Evolutionary conservation across 1,140 invertebrate genomes (phyloP).

Genomic region (Pararge aegeria): DNA sequence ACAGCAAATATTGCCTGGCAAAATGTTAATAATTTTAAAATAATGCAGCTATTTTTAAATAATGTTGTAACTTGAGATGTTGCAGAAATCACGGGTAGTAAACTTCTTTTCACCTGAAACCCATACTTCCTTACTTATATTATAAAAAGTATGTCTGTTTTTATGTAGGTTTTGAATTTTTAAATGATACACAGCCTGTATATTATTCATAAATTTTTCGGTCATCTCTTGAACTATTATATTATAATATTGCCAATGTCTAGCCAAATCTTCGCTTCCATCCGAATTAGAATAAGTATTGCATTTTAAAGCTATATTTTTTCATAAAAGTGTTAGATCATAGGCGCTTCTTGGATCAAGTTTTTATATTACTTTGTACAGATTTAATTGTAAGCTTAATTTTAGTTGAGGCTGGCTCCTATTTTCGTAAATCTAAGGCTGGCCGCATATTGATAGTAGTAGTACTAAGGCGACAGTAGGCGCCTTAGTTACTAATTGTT

Average conservation of each 20-base stretch:
- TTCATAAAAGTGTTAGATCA: neutral
- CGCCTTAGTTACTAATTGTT: no score
- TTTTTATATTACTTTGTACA: constrained; percentile 4
- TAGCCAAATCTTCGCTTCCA: constrained; percentile 32
- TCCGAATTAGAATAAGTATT: constrained; percentile 15
- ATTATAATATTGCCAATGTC: constrained; percentile 20
- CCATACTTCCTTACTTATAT: no score
- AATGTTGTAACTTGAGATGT: no score
- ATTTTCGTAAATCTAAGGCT: neutral
- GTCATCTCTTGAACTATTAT: constrained; percentile 1
- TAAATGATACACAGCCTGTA: no score
- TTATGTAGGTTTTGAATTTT: no score
- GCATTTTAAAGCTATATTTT: constrained; percentile 8
- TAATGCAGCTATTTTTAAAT: no score
- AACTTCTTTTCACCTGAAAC: no score
- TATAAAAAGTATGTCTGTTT: no score
- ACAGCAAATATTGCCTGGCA: no score
- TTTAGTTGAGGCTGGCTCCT: neutral
- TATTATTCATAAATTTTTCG: neutral
- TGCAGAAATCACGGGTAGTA: no score
- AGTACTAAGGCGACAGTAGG: no score
- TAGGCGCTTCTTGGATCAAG: neutral
- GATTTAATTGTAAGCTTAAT: constrained; percentile 8
- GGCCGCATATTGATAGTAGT: neutral
- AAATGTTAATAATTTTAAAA: no score